These are phyloP conservation scores for Tuta absoluta DNA, from an alignment of 2,888 invertebrate species.

Conservation along the genomic window DNA sequence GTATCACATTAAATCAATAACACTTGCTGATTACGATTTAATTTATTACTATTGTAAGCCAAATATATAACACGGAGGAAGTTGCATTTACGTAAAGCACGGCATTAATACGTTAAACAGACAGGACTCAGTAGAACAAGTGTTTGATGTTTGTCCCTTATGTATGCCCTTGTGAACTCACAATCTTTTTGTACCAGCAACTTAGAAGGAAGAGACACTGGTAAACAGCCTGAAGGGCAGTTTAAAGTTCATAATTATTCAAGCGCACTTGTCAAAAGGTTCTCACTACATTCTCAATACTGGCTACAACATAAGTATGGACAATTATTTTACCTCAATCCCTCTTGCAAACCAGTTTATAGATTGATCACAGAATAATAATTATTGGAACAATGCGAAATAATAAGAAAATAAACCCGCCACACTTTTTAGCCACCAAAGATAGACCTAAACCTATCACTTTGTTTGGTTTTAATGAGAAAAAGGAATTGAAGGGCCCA, in stretches of 20 bases:
- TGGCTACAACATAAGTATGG: slow-evolving; percentile 29
- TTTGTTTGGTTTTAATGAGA: slow-evolving; percentile 23
- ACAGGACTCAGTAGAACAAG: too few species aligned
- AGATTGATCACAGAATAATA: slow-evolving; percentile 19
- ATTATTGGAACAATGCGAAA: slow-evolving; percentile 25
- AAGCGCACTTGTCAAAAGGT: slow-evolving; percentile 14
- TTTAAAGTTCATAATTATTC: slow-evolving; percentile 1
- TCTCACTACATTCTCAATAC: slow-evolving; percentile 22
- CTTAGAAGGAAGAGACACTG: slow-evolving; percentile 18
- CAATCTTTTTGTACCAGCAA: slow-evolving; percentile 23
- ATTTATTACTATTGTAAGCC: too few species aligned
- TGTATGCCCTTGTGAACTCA: background rate
- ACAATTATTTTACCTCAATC: slow-evolving; percentile 27
- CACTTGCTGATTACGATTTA: too few species aligned
- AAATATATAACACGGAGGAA: too few species aligned
- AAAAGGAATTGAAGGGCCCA: slow-evolving; percentile 20
- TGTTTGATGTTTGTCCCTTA: too few species aligned
- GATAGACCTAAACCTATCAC: slow-evolving; percentile 26
- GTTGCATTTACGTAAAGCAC: too few species aligned
- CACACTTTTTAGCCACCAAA: slow-evolving; percentile 8
- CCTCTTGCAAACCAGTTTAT: slow-evolving; percentile 28
- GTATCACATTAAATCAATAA: too few species aligned
- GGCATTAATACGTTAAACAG: too few species aligned
- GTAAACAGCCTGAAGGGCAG: slow-evolving; percentile 23
- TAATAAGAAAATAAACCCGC: slow-evolving; percentile 30